Conservation (phyloP, 2,888 invertebrate genomes). For the Deilephila porcellus region DNA sequence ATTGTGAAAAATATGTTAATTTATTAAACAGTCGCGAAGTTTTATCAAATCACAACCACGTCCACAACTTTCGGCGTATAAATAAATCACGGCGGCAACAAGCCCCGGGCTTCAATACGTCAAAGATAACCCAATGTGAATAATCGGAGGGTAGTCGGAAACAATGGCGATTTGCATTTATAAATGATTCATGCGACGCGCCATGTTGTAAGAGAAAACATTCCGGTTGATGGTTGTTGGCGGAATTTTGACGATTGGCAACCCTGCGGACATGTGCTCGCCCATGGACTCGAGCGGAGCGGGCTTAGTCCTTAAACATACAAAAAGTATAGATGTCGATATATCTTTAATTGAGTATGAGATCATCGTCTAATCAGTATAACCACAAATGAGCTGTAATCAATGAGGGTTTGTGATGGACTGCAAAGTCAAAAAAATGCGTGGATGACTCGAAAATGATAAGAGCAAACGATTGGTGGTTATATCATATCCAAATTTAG, state of each 20-base stretch:
- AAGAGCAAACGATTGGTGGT: no score
- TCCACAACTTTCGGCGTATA: slow-evolving; percentile 35
- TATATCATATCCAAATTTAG: no score
- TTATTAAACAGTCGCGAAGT: slow-evolving; percentile 25
- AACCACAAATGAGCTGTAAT: no score
- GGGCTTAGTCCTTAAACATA: slow-evolving; percentile 7
- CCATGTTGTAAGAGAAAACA: slow-evolving; percentile 69
- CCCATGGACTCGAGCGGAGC: slow-evolving; percentile 25
- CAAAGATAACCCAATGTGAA: slow-evolving; percentile 73
- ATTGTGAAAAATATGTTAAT: slow-evolving; percentile 24
- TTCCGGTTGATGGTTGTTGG: slow-evolving; percentile 54
- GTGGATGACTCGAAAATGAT: no score
- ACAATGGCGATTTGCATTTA: slow-evolving; percentile 74
- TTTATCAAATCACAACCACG: slow-evolving; percentile 29
- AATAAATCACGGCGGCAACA: slow-evolving; percentile 48
- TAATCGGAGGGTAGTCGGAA: slow-evolving; percentile 69
- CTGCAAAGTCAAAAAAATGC: no score
- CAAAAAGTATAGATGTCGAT: no score
- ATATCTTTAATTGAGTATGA: no score
- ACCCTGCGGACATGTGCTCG: slow-evolving; percentile 45
- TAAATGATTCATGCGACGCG: slow-evolving; percentile 74
- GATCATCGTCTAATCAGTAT: no score
- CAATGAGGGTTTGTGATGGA: no score
- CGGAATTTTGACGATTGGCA: slow-evolving; percentile 60
- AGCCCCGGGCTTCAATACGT: slow-evolving; percentile 58